These are phyloP conservation scores for Microchirus variegatus DNA, from an alignment of 2,797 vertebrate species.

Conservation along the genomic window DNA sequence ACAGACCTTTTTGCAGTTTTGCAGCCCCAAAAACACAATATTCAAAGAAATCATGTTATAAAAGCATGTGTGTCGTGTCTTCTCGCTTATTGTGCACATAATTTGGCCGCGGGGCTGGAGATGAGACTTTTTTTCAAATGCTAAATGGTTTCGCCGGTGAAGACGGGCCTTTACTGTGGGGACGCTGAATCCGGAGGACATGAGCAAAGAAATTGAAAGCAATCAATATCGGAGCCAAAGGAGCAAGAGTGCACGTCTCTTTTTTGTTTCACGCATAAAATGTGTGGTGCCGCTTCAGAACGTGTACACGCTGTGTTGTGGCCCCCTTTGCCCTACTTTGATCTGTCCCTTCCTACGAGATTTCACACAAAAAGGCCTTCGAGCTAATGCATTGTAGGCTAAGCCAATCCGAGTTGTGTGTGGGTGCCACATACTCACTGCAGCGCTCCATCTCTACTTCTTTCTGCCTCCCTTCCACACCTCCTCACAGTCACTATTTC, in stretches of 20 bases:
- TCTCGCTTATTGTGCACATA: conserved; percentile 37
- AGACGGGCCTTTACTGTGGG: conserved; percentile 56
- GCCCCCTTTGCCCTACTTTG: conserved; percentile 73
- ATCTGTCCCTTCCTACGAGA: conserved; percentile 77
- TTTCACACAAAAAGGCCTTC: conserved; percentile 67
- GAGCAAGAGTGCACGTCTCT: conserved; percentile 44
- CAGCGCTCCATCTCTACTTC: conserved; percentile 58
- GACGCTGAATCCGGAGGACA: conserved; percentile 49
- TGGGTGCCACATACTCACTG: conserved; percentile 72
- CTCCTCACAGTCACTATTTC: conserved; percentile 51
- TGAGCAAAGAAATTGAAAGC: conserved; percentile 47
- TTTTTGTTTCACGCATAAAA: conserved; percentile 53
- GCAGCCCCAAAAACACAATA: conserved; percentile 1
- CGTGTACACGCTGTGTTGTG: conserved; percentile 56
- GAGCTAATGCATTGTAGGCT: conserved; percentile 55
- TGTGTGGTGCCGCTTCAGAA: conserved; percentile 43
- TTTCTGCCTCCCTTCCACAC: conserved; percentile 61
- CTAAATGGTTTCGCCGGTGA: conserved; percentile 59
- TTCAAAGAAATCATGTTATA: conserved; percentile 10
- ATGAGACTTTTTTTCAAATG: conserved; percentile 52
- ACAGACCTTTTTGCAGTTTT: no score
- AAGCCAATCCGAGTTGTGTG: conserved; percentile 64
- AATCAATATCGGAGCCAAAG: conserved; percentile 71
- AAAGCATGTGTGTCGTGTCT: conserved; percentile 20
- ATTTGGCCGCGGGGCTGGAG: conserved; percentile 46